phyloP scores from a whole-genome alignment of 2,888 invertebrate genomes.

The Drosophila aldrichi region DNA sequence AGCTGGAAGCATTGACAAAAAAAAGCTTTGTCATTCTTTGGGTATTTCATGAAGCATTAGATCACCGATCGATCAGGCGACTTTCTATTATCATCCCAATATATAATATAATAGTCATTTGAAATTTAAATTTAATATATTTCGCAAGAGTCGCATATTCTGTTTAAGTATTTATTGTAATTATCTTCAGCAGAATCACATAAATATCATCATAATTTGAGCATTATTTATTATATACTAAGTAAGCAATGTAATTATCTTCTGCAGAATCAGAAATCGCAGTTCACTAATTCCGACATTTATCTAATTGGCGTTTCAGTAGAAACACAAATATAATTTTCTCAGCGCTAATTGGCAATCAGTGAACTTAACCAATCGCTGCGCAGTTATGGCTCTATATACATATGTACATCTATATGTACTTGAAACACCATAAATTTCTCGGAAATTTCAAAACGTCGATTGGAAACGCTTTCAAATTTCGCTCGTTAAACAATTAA shows the following conservation, averaged over 20 bases:
- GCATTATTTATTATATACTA: not conserved
- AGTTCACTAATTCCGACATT: slow-evolving; percentile 18
- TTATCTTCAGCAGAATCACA: too few relatives aligned
- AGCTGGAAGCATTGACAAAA: slow-evolving; percentile 20
- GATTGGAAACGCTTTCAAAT: slow-evolving; percentile 9
- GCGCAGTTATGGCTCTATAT: slow-evolving; percentile 20
- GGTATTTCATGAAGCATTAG: slow-evolving; percentile 40
- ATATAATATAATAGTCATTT: not conserved
- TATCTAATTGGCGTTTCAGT: slow-evolving; percentile 35
- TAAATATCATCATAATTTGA: not conserved
- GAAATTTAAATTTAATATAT: not conserved
- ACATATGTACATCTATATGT: not conserved
- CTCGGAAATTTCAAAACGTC: slow-evolving; percentile 31
- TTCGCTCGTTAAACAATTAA: slow-evolving; percentile 52
- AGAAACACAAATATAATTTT: slow-evolving; percentile 32
- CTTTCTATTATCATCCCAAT: not conserved
- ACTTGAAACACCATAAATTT: slow-evolving; percentile 18
- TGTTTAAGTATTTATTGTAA: not conserved
- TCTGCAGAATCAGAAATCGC: slow-evolving; percentile 16
- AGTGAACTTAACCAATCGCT: slow-evolving; percentile 33
- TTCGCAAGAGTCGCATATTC: not conserved
- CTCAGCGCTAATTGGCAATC: slow-evolving; percentile 32
- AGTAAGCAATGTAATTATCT: not conserved
- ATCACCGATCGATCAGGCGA: slow-evolving; percentile 31
- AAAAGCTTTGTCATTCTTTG: slow-evolving; percentile 28